These are phyloP conservation scores for Stegodyphus dumicola DNA, from an alignment of 1,140 invertebrate species.

Conservation along the genomic window DNA sequence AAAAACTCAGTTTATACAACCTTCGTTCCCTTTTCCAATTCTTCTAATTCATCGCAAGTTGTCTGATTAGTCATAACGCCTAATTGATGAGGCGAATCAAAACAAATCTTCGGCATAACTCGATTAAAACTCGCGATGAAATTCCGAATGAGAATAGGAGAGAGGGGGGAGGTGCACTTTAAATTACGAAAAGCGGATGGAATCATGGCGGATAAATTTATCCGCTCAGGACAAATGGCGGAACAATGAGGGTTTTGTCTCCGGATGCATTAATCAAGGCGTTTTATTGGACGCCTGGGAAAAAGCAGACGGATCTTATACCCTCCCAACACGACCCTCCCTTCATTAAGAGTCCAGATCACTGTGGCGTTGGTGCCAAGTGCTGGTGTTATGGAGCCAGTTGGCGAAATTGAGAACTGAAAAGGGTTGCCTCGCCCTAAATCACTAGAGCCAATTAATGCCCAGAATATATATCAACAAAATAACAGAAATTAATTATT, in stretches of 20 bases:
- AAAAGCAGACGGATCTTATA: conserved; percentile 18
- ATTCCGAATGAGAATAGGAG: neutral
- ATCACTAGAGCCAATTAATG: too few relatives aligned
- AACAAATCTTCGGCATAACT: conserved; percentile 44
- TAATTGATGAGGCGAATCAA: conserved; percentile 13
- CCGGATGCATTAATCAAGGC: conserved; percentile 31
- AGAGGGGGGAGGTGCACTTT: neutral
- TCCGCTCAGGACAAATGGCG: conserved; percentile 28
- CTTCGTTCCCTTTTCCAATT: too few relatives aligned
- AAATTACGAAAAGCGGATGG: conserved; percentile 2
- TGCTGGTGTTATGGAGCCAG: neutral
- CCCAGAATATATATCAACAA: too few relatives aligned
- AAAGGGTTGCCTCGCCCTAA: too few relatives aligned
- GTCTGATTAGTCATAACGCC: conserved; percentile 21
- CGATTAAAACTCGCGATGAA: conserved; percentile 39
- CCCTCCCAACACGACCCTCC: too few relatives aligned
- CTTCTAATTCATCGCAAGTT: neutral
- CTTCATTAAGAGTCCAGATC: conserved; percentile 7
- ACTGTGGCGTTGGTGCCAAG: neutral
- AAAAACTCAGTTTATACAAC: too few relatives aligned
- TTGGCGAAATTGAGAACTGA: neutral
- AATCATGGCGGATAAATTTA: neutral
- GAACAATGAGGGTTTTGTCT: conserved; percentile 35
- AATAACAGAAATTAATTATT: too few relatives aligned
- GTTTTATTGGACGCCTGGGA: conserved; percentile 34